Base-by-base conservation (phyloP, 2,797 vertebrate species). In the Linurgus olivaceus region DNA sequence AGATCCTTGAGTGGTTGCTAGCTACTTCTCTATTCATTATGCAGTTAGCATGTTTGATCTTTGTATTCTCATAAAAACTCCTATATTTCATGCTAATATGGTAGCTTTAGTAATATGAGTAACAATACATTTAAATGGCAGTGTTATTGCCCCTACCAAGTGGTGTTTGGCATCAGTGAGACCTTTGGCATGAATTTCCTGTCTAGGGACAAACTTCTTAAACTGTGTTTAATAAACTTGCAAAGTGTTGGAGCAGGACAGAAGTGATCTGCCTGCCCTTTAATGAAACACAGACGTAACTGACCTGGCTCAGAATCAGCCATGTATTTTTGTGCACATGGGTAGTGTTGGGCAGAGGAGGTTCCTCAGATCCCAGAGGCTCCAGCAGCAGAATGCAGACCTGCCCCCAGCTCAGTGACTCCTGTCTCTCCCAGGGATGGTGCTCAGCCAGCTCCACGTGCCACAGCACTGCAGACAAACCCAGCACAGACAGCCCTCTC, bases 191-290 rank as follows among this genome's bases (percentile, higher is more conserved):
- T 47, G 68, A 45, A 83, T 89, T 51, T 94, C 67, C 75, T 88
- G 54, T 55, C 73, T n/a, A 16, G 52, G 66, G 29, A 74, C 75
- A 90, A 83, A 91, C 85, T 96, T 82, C 75, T 88, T 90, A 52
- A 73, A 58, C 61, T 47, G 50, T 89, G 47, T 95, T 91, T 91
- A 88, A 85, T 94, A 89, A 91, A 82, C 61, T 68, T 50, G 63
- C 8, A 1, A n/a, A 77, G 78, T 29, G 50, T 79, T 92, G 65
- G 67, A 93, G 68, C 45, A 29, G 86, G 86, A n/a, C 70, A 81
- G 73, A 50, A 81, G 57, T 55, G 45, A 44, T 58, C 24, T 59
- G 63, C 52, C 67, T 87, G 28, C 50, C 59, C 68, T 57, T 55
- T 73, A 77, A n/a, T 63, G 57, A 82, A 85, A 8, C 62, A n/a